These are phyloP conservation scores for Ciona savignyi DNA, from an alignment of 23 tunicate genomes.

Conservation along the genomic window DNA sequence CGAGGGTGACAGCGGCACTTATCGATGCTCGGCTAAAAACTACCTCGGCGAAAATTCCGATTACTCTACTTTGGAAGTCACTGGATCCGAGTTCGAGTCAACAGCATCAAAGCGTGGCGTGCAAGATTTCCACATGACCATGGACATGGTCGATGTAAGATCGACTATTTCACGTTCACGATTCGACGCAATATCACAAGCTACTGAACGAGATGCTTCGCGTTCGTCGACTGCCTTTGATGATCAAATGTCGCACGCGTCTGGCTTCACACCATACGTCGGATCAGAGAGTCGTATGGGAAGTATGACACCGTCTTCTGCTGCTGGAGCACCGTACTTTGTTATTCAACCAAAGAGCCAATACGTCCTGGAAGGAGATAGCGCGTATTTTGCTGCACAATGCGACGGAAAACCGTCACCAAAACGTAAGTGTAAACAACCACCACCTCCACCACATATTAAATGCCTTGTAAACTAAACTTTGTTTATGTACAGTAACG, in stretches of 20 bases:
- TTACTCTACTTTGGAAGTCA: constrained; percentile 45
- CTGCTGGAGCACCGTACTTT: constrained; percentile 52
- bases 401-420: constrained; percentile 4
- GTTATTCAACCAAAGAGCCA: constrained; percentile 24
- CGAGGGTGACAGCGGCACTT: constrained; percentile 47
- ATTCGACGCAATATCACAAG: no score
- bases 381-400: constrained; percentile 31
- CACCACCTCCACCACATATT: neutral
- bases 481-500: constrained; percentile 16
- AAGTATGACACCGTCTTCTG: constrained; percentile 3
- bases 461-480: neutral
- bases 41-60: constrained; percentile 44
- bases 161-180: constrained; percentile 26
- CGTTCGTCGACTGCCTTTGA: constrained; percentile 7
- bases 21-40: constrained; percentile 25
- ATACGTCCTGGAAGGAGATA: constrained; percentile 36
- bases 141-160: constrained; percentile 64
- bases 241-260: neutral
- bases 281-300: constrained; percentile 13
- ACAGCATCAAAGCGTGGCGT: neutral
- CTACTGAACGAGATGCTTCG: constrained; percentile 3
- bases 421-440: neutral
- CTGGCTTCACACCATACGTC: constrained; percentile 11
- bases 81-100: constrained; percentile 31
- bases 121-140: constrained; percentile 45